Evolutionary conservation across 2,113 vertebrate genomes (phyloP).

Genomic region (Gambusia holbrooki): DNA sequence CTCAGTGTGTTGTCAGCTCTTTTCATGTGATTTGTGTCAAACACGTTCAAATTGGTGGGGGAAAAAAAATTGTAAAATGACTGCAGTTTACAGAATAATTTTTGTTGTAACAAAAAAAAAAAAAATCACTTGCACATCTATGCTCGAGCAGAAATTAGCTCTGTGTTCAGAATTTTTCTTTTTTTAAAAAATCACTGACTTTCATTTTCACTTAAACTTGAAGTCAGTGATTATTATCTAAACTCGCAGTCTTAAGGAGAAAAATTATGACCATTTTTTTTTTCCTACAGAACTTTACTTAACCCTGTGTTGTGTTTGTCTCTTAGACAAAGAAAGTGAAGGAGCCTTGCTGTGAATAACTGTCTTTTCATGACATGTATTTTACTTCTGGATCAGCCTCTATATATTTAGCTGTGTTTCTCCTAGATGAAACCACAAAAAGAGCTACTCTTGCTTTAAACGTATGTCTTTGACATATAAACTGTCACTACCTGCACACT

Average conservation of each 20-base stretch:
- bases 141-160: neutral
- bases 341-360: no score
- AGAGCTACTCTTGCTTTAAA: neutral
- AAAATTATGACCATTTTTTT: neutral
- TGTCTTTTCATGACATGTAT: no score
- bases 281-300: neutral
- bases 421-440: neutral
- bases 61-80: neutral
- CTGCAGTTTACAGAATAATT: neutral
- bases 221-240: neutral
- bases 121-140: neutral
- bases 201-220: conserved; percentile 6
- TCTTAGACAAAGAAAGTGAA: no score
- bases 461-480: no score
- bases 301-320: no score
- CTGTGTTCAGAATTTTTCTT: neutral
- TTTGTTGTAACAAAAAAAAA: neutral
- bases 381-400: neutral
- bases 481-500: no score
- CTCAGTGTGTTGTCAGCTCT: neutral
- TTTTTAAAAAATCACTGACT: neutral
- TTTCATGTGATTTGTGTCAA: neutral
- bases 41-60: neutral
- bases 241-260: neutral
- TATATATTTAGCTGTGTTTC: neutral